Base-by-base conservation (phyloP, 2,888 invertebrate species). In the Conops quadrifasciatus region DNA sequence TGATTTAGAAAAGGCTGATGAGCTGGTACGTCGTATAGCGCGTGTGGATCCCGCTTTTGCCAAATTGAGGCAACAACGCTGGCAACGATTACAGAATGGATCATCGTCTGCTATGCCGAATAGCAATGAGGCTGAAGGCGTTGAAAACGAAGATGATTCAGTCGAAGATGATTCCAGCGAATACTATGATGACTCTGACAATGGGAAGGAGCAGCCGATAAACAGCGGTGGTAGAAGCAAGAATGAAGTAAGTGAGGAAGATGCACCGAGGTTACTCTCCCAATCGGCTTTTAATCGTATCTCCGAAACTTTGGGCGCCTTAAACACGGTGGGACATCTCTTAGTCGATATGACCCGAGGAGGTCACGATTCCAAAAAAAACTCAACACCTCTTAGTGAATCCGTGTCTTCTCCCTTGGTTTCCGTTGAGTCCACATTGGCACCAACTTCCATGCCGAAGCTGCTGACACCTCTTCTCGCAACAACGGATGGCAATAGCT, bases 261-360 rank as follows among this genome's bases (percentile, higher is more conserved):
- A 80, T 0, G 62, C 88, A 75, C 89, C 89, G 7, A 86, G 90
- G 60, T 79, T 90, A 3, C 84, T 90, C 0, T 90, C 90, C 1
- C 88, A 89, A 30, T 89, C 90, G 5, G 89, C 90, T 7, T 90
- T 90, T 74, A 87, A 88, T 70, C 88, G 87, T 76, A 90, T 90
- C 79, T 90, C 90, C 0, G 90, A 90, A 82, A 90, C 90, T 0
- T 81, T 90, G 47, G 94, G 94, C 45, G 95, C 95, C 3, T 88
- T 95, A 19, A 95, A 95, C 77, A 94, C 94, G 1, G 93, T 95
- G 0, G 95, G 95, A 0, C 91, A 92, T 81, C 94, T 93, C 81
- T 88, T 95, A 75, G 93, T 95, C 0, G 94, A 94, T 79, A 93
- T 94, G 89, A 94, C 92, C 0, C 85, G 91, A 11, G 85, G 86